phyloP scores from a whole-genome alignment of 2,888 invertebrate genomes.

The Carterocephalus palaemon region DNA sequence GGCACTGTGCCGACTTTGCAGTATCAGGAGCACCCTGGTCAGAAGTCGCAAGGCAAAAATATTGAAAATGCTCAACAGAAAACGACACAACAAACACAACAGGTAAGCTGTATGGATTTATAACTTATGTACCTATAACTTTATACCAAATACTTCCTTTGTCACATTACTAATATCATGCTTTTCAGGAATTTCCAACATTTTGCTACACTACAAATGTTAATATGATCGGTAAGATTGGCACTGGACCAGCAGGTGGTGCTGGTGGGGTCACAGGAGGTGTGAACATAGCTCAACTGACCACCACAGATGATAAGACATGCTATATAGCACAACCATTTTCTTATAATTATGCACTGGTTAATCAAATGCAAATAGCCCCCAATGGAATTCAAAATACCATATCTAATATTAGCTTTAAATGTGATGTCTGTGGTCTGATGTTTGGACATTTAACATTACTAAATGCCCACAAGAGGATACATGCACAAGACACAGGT shows the following conservation, averaged over 20 bases:
- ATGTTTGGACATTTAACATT: conserved; percentile 90
- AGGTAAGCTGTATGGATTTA: conserved; percentile 21
- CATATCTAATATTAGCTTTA: conserved; percentile 90
- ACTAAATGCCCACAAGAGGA: conserved; percentile 91
- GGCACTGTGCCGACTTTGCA: conserved; percentile 81
- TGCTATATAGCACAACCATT: conserved; percentile 88
- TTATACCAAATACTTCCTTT: conserved; percentile 26
- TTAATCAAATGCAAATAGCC: conserved; percentile 91
- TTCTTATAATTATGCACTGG: conserved; percentile 89
- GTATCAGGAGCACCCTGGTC: conserved; percentile 82
- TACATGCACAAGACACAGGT: conserved; percentile 83
- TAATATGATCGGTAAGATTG: conserved; percentile 83
- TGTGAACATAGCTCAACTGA: conserved; percentile 84
- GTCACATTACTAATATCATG: neutral
- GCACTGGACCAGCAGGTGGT: conserved; percentile 60
- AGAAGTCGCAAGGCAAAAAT: conserved; percentile 80
- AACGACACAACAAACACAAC: conserved; percentile 72
- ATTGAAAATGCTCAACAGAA: conserved; percentile 81
- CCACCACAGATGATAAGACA: conserved; percentile 82
- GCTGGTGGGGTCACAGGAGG: conserved; percentile 70
- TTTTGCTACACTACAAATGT: conserved; percentile 85
- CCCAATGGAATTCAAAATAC: conserved; percentile 83
- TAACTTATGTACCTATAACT: too few species aligned
- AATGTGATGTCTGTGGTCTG: conserved; percentile 91
- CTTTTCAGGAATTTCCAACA: conserved; percentile 82